Evolutionary conservation across 2,888 invertebrate species (phyloP).

Genomic region (Orthosia incerta): DNA sequence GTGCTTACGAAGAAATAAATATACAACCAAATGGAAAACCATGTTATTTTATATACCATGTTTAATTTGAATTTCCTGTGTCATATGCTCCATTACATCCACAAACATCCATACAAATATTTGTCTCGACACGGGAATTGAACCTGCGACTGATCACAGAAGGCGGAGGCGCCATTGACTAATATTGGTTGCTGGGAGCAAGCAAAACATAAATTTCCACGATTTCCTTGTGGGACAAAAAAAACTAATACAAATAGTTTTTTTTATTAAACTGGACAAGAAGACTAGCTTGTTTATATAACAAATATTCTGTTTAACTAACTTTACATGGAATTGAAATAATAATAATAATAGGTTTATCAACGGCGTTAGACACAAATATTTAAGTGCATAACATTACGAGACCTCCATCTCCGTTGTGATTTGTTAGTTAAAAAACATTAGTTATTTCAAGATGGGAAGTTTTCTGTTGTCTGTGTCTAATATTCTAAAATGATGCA

Average conservation of each 20-base stretch:
- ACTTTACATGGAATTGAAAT: background rate
- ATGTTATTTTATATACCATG: background rate
- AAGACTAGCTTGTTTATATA: too few relatives aligned
- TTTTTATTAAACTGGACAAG: too few relatives aligned
- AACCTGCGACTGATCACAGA: conserved; percentile 22
- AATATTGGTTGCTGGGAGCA: conserved; percentile 29
- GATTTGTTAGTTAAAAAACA: too few relatives aligned
- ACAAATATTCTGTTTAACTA: too few relatives aligned
- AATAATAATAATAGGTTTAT: background rate
- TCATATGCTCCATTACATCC: conserved; percentile 50
- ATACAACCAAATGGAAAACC: background rate
- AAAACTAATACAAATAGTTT: background rate
- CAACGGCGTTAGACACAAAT: background rate
- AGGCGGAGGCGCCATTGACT: conserved; percentile 37
- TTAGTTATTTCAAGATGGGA: too few relatives aligned
- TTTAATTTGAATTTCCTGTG: conserved; percentile 30
- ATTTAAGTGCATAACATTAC: background rate
- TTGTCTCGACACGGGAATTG: conserved; percentile 54
- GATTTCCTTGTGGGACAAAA: conserved; percentile 4
- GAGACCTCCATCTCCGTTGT: background rate
- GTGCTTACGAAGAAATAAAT: background rate
- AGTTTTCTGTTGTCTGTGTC: background rate
- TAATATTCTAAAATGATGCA: background rate
- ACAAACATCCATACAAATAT: conserved; percentile 55
- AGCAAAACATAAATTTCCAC: conserved; percentile 20